Conservation (phyloP, 2,797 vertebrate genomes). For the Squalus acanthias region DNA sequence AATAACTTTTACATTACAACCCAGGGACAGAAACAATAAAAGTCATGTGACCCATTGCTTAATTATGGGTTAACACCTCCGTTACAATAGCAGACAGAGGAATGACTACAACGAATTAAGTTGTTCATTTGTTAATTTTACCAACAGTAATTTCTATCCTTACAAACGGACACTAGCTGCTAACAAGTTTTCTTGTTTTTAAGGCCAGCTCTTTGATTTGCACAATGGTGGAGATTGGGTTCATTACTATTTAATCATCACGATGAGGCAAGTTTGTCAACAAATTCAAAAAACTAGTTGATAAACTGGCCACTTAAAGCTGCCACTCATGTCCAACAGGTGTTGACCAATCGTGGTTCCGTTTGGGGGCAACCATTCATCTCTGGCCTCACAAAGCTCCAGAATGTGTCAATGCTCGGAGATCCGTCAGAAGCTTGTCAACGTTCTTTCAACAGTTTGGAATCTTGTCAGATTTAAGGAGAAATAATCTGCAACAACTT, state of each 20-base stretch:
- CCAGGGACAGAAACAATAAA: conserved; percentile 12
- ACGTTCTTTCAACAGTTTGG: not conserved
- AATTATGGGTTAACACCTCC: not conserved
- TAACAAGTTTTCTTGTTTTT: not conserved
- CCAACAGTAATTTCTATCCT: not conserved
- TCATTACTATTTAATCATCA: not conserved
- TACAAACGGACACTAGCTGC: not conserved
- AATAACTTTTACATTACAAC: not conserved
- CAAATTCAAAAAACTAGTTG: not conserved
- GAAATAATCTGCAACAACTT: not conserved
- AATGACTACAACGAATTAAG: not conserved
- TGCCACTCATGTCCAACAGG: not conserved
- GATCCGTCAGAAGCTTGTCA: not conserved
- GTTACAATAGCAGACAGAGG: not conserved
- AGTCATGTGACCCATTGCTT: conserved; percentile 42
- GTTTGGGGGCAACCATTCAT: not conserved
- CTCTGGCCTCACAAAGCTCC: not conserved
- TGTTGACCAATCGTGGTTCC: not conserved
- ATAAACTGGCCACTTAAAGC: not conserved
- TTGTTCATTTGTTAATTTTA: not conserved
- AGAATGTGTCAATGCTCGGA: not conserved
- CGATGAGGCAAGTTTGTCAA: not conserved
- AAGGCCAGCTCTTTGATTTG: not conserved
- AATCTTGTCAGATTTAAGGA: not conserved
- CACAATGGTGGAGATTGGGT: not conserved